Conservation (phyloP, 2,888 invertebrate species). For the Hydraecia micacea region DNA sequence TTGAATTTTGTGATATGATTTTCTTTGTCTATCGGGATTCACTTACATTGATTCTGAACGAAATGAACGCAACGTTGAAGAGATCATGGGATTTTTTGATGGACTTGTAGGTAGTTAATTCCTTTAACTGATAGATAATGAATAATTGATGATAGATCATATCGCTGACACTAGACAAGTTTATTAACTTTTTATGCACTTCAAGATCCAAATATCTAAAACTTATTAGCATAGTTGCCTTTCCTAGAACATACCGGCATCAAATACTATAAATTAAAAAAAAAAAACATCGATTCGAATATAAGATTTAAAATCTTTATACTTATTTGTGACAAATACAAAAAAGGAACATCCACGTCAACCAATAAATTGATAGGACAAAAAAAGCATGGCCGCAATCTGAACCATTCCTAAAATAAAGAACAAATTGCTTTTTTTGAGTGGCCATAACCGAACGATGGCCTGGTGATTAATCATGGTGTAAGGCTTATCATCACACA, state of each 20-base stretch:
- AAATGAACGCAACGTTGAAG: not conserved
- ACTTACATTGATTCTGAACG: not conserved
- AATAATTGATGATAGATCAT: conserved; percentile 11
- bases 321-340: conserved; percentile 49
- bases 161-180: conserved; percentile 27
- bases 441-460: conserved; percentile 66
- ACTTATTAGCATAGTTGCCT: conserved; percentile 19
- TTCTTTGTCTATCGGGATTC: not conserved
- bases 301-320: conserved; percentile 33
- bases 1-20: no score
- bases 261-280: not conserved
- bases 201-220: conserved; percentile 2
- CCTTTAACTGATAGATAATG: not conserved
- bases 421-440: conserved; percentile 76
- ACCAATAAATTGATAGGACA: conserved; percentile 65
- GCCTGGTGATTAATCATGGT: conserved; percentile 74
- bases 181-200: conserved; percentile 25
- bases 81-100: not conserved
- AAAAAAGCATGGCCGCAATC: conserved; percentile 64
- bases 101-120: not conserved
- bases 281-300: conserved; percentile 3
- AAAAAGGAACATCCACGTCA: conserved; percentile 54
- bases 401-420: conserved; percentile 68
- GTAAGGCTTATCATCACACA: conserved; percentile 71
- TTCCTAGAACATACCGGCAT: conserved; percentile 26